phyloP scores from a whole-genome alignment of 2,797 vertebrate species.

The Poecile montanus region DNA sequence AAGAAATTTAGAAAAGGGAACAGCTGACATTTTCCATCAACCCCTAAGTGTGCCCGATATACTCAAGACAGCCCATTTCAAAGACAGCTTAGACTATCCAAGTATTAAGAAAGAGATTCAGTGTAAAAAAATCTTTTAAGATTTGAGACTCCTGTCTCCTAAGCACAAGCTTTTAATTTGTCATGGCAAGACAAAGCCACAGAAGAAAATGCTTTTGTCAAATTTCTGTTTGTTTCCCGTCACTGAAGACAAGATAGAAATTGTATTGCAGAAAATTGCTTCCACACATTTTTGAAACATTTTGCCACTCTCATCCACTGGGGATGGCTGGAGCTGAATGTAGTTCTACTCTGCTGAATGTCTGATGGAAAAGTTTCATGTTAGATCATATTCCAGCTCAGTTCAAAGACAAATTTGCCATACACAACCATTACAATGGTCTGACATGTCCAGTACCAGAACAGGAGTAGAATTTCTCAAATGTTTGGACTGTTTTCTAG shows the following conservation, averaged over 20 bases:
- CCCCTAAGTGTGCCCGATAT: neutral
- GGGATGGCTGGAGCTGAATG: neutral
- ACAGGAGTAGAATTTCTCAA: neutral
- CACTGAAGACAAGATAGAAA: neutral
- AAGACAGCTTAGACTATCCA: neutral
- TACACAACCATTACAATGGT: neutral
- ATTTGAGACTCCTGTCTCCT: neutral
- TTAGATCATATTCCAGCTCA: neutral
- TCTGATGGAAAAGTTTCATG: neutral
- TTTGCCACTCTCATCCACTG: neutral
- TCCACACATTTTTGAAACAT: neutral
- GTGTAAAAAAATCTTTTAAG: neutral
- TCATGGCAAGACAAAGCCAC: neutral
- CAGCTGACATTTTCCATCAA: neutral
- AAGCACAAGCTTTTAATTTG: constrained; percentile 8
- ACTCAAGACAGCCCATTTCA: neutral
- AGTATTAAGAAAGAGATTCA: neutral
- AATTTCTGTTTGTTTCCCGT: neutral
- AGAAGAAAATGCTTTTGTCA: neutral
- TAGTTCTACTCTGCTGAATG: neutral
- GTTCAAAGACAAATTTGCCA: neutral
- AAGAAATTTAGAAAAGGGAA: neutral
- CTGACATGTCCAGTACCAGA: constrained; percentile 15
- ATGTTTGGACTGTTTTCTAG: neutral
- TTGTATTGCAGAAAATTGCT: neutral